Percentiles rank a stretch among this genome's conserved stretches.
Evolutionary conservation across 2,797 vertebrate species (phyloP).

Genomic region (Ambastaia sidthimunki): DNA sequence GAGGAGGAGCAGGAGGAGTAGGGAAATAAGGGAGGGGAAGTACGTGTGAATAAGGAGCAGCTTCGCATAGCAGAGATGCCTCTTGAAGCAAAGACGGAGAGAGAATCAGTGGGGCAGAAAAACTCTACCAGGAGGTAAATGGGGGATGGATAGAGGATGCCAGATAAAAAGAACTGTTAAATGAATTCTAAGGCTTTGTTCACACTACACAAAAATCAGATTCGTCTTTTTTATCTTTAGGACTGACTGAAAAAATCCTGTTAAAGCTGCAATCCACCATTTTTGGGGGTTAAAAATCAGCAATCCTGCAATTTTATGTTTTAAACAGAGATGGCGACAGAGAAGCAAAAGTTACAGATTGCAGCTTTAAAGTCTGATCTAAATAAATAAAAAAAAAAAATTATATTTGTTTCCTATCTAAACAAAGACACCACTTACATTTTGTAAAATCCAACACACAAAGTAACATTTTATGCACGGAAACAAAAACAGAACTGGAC

Average conservation of each 20-base stretch:
- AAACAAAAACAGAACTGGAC: not conserved
- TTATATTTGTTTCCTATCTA: too few species aligned
- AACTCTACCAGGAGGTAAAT: conserved; percentile 36
- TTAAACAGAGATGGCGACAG: not conserved
- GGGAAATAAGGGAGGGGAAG: conserved; percentile 45
- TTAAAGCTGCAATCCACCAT: too few species aligned
- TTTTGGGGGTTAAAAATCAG: too few species aligned
- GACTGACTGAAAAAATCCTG: too few species aligned
- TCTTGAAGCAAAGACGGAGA: conserved; percentile 47
- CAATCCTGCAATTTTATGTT: too few species aligned
- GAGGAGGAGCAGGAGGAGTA: conserved; percentile 41
- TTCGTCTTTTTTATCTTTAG: too few species aligned
- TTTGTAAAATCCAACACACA: too few species aligned
- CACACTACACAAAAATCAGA: not conserved
- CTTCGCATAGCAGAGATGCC: conserved; percentile 54
- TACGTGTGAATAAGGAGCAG: conserved; percentile 49
- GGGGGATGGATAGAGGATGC: conserved; percentile 6
- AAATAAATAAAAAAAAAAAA: too few species aligned
- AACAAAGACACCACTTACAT: too few species aligned
- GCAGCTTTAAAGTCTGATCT: too few species aligned
- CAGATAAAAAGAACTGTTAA: conserved; percentile 27
- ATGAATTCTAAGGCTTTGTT: not conserved
- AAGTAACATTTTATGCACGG: not conserved
- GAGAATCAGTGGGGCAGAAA: conserved; percentile 48
- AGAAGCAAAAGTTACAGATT: too few species aligned